Evolutionary conservation across 2,797 vertebrate genomes (phyloP).

Genomic region (Limosa lapponica): DNA sequence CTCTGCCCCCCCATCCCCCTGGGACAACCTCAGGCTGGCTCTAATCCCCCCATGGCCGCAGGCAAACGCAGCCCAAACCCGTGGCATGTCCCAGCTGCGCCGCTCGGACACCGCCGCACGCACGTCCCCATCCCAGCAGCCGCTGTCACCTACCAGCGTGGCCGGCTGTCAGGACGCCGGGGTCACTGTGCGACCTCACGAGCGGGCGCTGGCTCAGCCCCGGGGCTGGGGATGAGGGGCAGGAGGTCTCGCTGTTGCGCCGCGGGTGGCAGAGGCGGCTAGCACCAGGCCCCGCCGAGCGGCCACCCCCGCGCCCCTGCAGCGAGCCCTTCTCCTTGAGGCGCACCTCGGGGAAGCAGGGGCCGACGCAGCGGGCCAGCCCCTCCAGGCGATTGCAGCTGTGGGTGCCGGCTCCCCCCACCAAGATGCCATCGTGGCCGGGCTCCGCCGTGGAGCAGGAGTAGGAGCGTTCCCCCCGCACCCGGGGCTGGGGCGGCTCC

Average conservation of each 20-base stretch:
- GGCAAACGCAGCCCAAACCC: neutral
- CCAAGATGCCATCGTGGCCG: constrained; percentile 29
- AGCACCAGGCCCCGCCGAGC: neutral
- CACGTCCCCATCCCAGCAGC: accelerated
- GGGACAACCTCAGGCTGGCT: neutral
- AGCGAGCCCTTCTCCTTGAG: constrained; percentile 58
- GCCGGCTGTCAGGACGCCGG: constrained; percentile 81
- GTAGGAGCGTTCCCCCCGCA: constrained; percentile 89
- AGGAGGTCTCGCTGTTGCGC: constrained; percentile 67
- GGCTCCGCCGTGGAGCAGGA: constrained; percentile 93
- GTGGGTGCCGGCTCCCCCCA: constrained; percentile 78
- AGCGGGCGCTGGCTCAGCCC: constrained; percentile 72
- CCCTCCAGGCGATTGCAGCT: constrained; percentile 93
- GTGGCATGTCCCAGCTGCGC: accelerated
- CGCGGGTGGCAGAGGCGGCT: neutral
- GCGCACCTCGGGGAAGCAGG: constrained; percentile 79
- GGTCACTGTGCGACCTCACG: constrained; percentile 92
- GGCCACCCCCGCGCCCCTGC: constrained; percentile 67
- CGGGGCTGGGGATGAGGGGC: constrained; percentile 57
- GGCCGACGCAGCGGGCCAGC: constrained; percentile 69
- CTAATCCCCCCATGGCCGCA: accelerated
- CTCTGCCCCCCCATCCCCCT: neutral
- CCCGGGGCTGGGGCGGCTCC: constrained; percentile 80
- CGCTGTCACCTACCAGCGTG: constrained; percentile 35
- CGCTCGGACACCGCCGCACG: accelerated